These are phyloP conservation scores for Cataglyphis cursor DNA, from an alignment of 2,888 invertebrate species.

Conservation along the genomic window DNA sequence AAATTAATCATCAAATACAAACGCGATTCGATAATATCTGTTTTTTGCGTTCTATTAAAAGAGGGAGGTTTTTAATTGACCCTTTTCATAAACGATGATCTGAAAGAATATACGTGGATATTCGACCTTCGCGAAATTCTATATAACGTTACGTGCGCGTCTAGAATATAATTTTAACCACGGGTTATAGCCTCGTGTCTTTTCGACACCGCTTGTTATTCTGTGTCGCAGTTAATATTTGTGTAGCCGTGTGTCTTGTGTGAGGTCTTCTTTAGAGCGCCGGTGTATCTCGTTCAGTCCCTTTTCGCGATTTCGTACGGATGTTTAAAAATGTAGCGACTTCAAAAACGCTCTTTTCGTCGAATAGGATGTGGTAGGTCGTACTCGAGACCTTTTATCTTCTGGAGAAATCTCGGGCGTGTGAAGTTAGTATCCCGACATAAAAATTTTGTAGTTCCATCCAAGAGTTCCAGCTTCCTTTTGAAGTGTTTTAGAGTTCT, in stretches of 20 bases:
- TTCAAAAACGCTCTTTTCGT: constrained; percentile 58
- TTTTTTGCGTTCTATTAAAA: background rate
- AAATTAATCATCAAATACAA: background rate
- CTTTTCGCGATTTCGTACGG: constrained; percentile 11
- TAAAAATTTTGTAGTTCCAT: no score
- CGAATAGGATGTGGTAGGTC: constrained; percentile 84
- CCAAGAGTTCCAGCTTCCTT: no score
- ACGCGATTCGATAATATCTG: no score
- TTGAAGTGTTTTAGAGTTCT: no score
- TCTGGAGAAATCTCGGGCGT: constrained; percentile 61
- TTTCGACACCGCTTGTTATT: constrained; percentile 69
- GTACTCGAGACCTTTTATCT: constrained; percentile 67
- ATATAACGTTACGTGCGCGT: constrained; percentile 37
- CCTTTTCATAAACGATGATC: background rate
- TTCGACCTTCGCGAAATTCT: constrained; percentile 26
- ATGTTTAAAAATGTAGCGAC: constrained; percentile 63
- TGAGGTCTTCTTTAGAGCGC: constrained; percentile 39
- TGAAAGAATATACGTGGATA: background rate
- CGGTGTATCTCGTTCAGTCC: background rate
- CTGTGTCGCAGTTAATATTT: constrained; percentile 66
- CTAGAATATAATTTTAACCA: constrained; percentile 81
- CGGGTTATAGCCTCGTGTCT: constrained; percentile 79
- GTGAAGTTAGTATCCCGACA: no score
- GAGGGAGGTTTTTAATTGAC: background rate
- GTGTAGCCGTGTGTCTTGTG: constrained; percentile 55